A percentile compares a stretch with the other conserved stretches of the same genome.
Evolutionary conservation across 1,140 invertebrate species (phyloP).

Genomic region (Reticulitermes speratus): DNA sequence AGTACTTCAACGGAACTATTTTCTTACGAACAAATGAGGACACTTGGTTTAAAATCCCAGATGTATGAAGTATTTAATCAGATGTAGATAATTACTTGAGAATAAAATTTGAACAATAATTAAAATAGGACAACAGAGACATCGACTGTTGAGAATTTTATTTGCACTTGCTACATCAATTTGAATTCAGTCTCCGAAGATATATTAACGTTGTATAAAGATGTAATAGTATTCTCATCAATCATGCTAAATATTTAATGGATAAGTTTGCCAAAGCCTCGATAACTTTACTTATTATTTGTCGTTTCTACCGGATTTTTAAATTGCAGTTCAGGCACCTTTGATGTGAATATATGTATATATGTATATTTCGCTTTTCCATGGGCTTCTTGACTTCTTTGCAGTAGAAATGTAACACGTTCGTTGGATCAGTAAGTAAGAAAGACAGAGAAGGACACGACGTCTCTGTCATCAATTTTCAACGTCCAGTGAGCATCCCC

Average conservation of each 20-base stretch:
- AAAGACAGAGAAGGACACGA: not conserved
- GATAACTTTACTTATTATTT: not conserved
- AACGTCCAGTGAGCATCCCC: not conserved
- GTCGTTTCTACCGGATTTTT: not conserved
- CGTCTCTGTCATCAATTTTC: not conserved
- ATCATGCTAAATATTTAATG: not conserved
- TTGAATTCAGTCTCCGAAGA: not conserved
- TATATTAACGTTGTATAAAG: not conserved
- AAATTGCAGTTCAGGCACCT: not conserved
- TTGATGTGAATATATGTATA: not conserved
- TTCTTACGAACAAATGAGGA: too few relatives aligned
- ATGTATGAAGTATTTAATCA: too few relatives aligned
- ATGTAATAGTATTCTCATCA: not conserved
- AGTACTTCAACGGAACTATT: too few relatives aligned
- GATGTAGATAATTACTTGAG: too few relatives aligned
- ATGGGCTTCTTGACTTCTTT: not conserved
- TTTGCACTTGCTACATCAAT: not conserved
- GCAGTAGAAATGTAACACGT: not conserved
- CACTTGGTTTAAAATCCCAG: too few relatives aligned
- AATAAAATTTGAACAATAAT: too few relatives aligned
- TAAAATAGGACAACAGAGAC: too few relatives aligned
- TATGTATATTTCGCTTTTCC: not conserved
- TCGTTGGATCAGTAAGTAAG: not conserved
- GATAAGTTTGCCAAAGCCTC: not conserved
- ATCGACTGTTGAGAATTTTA: not conserved